Evolutionary conservation across 2,113 vertebrate genomes (phyloP).

Genomic region (Chaetura pelagica): DNA sequence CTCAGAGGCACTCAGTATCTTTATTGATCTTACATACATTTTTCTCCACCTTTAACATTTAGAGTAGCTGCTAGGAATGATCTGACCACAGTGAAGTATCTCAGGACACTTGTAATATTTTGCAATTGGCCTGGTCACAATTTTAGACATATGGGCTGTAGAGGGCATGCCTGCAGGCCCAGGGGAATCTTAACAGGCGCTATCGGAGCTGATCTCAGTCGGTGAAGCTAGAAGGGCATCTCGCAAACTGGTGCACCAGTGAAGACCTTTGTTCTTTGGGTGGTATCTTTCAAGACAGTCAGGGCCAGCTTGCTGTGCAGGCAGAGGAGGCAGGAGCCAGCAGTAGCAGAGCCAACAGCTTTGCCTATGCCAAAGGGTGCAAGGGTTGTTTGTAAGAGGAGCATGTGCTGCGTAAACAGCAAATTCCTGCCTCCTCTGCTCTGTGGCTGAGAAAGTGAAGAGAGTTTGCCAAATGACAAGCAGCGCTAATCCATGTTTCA

Average conservation of each 20-base stretch:
- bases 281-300: neutral
- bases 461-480: neutral
- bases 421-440: neutral
- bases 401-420: neutral
- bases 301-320: neutral
- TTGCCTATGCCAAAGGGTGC: conserved; percentile 10
- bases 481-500: neutral
- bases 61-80: neutral
- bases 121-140: neutral
- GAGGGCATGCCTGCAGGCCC: neutral
- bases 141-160: neutral
- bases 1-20: neutral
- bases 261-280: neutral
- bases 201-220: neutral
- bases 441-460: neutral
- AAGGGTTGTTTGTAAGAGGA: conserved; percentile 13
- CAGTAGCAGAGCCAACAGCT: neutral
- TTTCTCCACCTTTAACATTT: neutral
- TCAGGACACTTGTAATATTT: neutral
- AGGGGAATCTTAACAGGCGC: rapidly evolving
- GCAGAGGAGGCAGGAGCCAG: neutral
- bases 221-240: neutral
- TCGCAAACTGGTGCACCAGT: neutral
- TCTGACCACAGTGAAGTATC: neutral
- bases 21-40: neutral